phyloP scores from a whole-genome alignment of 1,140 invertebrate genomes.

The Campoletis sonorensis region DNA sequence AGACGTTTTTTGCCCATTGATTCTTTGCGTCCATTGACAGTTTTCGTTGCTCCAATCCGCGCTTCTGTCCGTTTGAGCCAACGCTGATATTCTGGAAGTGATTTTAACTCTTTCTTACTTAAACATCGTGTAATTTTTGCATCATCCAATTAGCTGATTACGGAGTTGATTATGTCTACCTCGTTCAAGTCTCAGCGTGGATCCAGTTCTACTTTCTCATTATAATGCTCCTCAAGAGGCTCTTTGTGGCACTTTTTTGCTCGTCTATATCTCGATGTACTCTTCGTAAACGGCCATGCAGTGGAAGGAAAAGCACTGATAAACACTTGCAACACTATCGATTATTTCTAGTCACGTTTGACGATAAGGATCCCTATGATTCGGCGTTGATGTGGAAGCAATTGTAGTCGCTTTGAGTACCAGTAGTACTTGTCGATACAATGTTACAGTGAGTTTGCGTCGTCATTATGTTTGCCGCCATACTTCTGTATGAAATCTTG shows the following conservation, averaged over 20 bases:
- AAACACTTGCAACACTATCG: no score
- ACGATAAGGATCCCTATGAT: no score
- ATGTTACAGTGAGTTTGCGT: no score
- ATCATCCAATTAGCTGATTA: constrained; percentile 7
- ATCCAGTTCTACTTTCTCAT: constrained; percentile 13
- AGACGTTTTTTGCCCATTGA: background rate
- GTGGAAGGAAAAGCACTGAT: no score
- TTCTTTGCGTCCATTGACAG: background rate
- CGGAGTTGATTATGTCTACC: constrained; percentile 20
- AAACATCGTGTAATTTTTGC: background rate
- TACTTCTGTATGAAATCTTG: no score
- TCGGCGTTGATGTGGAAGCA: no score
- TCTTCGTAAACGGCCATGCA: no score
- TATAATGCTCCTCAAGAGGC: constrained; percentile 16
- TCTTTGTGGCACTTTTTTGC: constrained; percentile 1
- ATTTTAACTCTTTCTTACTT: constrained; percentile 3
- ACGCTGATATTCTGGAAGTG: background rate
- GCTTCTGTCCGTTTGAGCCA: constrained; percentile 32
- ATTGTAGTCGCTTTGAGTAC: no score
- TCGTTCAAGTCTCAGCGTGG: constrained; percentile 21
- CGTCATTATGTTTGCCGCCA: no score
- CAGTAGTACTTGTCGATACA: no score
- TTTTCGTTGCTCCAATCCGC: background rate
- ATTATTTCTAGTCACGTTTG: no score
- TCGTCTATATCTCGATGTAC: constrained; percentile 13